These are phyloP conservation scores for Xiphophorus hellerii DNA, from an alignment of 2,113 vertebrate genomes.

Conservation along the genomic window DNA sequence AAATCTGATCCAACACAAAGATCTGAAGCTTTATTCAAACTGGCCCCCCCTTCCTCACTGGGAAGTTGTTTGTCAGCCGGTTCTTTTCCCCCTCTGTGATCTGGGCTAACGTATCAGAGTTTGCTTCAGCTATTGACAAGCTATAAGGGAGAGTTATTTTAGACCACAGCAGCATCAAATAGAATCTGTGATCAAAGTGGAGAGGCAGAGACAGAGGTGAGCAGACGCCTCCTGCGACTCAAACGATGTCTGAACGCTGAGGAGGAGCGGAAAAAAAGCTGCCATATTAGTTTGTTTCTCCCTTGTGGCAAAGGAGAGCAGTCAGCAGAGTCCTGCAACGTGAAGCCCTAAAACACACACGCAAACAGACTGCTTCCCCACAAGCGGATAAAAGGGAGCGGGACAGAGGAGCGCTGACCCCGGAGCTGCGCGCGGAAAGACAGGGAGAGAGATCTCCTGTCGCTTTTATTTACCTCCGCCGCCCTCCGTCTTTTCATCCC, in stretches of 20 bases:
- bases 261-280: slow-evolving; percentile 48
- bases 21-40: slow-evolving; percentile 24
- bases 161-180: slow-evolving; percentile 76
- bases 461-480: slow-evolving; percentile 84
- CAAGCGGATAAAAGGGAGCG: slow-evolving; percentile 78
- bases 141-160: slow-evolving; percentile 67
- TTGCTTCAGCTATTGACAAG: slow-evolving; percentile 73
- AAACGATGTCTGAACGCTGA: slow-evolving; percentile 65
- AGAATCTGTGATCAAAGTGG: slow-evolving; percentile 79
- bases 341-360: slow-evolving; percentile 27
- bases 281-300: slow-evolving; percentile 64
- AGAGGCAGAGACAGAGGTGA: slow-evolving; percentile 67
- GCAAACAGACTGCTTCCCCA: slow-evolving; percentile 69
- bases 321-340: slow-evolving; percentile 60
- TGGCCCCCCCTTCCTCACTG: slow-evolving; percentile 23
- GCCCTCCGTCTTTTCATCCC: slow-evolving; percentile 82
- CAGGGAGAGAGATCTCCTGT: slow-evolving; percentile 72
- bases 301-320: slow-evolving; percentile 66
- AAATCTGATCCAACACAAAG: background rate
- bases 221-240: slow-evolving; percentile 62
- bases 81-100: slow-evolving; percentile 47
- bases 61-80: slow-evolving; percentile 58
- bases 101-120: slow-evolving; percentile 65
- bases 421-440: slow-evolving; percentile 60
- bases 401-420: slow-evolving; percentile 71